These are phyloP conservation scores for Zosterops japonicus DNA, from an alignment of 2,113 vertebrate genomes.

Conservation along the genomic window DNA sequence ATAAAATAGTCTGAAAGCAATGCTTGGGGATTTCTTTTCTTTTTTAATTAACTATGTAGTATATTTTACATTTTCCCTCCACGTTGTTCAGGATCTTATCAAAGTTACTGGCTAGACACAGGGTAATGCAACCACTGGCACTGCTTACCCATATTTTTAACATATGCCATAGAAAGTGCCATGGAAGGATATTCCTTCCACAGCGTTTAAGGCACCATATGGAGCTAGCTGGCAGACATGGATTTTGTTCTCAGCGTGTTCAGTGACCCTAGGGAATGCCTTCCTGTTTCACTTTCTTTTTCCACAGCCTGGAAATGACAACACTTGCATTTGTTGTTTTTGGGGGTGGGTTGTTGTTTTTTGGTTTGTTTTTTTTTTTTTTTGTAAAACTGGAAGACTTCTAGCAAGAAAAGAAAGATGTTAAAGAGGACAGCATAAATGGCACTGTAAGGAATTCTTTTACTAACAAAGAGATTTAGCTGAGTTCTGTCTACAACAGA, in stretches of 20 bases:
- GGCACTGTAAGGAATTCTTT: not conserved
- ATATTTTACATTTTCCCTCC: not conserved
- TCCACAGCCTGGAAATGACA: not conserved
- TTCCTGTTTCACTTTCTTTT: not conserved
- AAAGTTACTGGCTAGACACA: not conserved
- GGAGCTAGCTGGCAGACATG: not conserved
- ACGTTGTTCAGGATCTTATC: not conserved
- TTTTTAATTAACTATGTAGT: not conserved
- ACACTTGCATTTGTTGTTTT: not conserved
- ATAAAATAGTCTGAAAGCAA: not conserved
- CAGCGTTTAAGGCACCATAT: not conserved
- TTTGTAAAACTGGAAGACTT: not conserved
- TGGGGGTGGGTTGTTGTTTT: not conserved
- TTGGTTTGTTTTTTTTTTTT: not conserved
- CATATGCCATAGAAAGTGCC: not conserved
- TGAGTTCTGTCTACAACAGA: not conserved
- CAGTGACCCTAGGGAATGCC: not conserved
- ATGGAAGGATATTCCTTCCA: not conserved
- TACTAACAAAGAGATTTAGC: not conserved
- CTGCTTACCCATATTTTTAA: not conserved
- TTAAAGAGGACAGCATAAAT: not conserved
- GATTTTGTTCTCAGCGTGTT: not conserved
- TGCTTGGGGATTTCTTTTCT: not conserved
- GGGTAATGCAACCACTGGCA: not conserved
- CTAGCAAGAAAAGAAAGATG: not conserved